Base-by-base conservation (phyloP, 2,113 vertebrate genomes). In the Ornithorhynchus anatinus region DNA sequence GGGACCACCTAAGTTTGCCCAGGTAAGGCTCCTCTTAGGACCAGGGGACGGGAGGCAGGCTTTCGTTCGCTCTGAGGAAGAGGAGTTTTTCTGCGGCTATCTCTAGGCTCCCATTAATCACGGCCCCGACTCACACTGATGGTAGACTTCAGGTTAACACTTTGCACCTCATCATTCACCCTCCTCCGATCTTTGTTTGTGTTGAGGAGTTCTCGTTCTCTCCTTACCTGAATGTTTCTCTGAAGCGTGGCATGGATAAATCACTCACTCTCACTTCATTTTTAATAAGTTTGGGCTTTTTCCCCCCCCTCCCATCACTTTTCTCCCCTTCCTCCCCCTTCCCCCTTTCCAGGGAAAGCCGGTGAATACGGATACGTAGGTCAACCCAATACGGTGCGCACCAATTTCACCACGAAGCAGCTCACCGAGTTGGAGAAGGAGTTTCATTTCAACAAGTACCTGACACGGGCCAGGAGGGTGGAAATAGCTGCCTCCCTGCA, bases 381-480 rank as follows among this genome's bases (percentile, higher is more conserved):
- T 20, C 97, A 97, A 39, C 94, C 96, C 73, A 99, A 95, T 77
- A 96, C 95, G 0, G 97, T 98, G 54, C 94, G 98, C 63, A 99
- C 98, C 77, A 99, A 98, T 89, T 99, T 99, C 85, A 98, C 95
- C 81, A 99, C 97, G 59, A 99, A 99, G 79, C 98, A 99, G 86
- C 94, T 99, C 67, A 99, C 98, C 0, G 98, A 99, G 84, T 89
- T 99, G 75, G 98, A 99, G 81, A 99, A 99, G 71, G 98, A 99
- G 81, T 99, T 99, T 65, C 98, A 99, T 88, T 99, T 99, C 92
- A 99, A 99, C 92, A 99, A 98, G 91, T 99, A 99, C 64, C 84
- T 99, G 88, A 99, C 98, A 2, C 89, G 98, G 3, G 98, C 98
- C 13, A 93, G 98, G 62, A 88, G 97, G 20, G 97, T 99, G 31